These are phyloP conservation scores for Luperina testacea DNA, from an alignment of 2,888 invertebrate genomes.

Conservation along the genomic window DNA sequence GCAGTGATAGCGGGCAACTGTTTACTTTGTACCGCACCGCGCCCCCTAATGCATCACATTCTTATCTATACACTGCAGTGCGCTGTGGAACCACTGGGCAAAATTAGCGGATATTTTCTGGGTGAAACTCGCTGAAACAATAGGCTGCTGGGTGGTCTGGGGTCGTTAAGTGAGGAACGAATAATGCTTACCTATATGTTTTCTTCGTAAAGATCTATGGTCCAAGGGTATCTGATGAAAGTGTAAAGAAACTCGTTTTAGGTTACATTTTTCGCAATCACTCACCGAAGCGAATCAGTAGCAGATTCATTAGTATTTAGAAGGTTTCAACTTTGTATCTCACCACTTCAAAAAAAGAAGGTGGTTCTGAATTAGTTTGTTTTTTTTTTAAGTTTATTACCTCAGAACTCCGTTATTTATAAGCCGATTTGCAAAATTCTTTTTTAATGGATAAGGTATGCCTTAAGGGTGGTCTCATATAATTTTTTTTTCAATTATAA, in stretches of 20 bases:
- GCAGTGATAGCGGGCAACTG: constrained; percentile 70
- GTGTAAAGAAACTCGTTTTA: neutral
- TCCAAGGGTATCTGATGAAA: neutral
- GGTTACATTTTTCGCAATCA: neutral
- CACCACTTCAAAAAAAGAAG: neutral
- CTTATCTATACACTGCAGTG: constrained; percentile 81
- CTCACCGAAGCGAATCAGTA: neutral
- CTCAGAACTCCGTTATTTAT: too few relatives aligned
- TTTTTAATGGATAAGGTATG: too few relatives aligned
- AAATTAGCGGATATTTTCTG: constrained; percentile 63
- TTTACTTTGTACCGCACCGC: constrained; percentile 77
- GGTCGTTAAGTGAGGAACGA: neutral
- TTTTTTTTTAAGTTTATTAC: too few relatives aligned
- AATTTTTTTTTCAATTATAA: too few relatives aligned
- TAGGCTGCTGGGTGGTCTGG: constrained; percentile 1
- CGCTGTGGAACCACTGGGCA: constrained; percentile 56
- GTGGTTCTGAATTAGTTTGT: too few relatives aligned
- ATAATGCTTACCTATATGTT: neutral
- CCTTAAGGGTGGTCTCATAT: too few relatives aligned
- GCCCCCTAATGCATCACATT: constrained; percentile 82
- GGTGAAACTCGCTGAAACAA: constrained; percentile 28
- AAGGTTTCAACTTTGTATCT: neutral
- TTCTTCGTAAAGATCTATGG: neutral
- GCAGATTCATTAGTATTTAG: neutral
- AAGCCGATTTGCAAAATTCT: too few relatives aligned